Percentiles rank a stretch among this genome's conserved stretches.
Evolutionary conservation across 2,797 vertebrate species (phyloP).

Genomic region (Periophthalmus magnuspinnatus): DNA sequence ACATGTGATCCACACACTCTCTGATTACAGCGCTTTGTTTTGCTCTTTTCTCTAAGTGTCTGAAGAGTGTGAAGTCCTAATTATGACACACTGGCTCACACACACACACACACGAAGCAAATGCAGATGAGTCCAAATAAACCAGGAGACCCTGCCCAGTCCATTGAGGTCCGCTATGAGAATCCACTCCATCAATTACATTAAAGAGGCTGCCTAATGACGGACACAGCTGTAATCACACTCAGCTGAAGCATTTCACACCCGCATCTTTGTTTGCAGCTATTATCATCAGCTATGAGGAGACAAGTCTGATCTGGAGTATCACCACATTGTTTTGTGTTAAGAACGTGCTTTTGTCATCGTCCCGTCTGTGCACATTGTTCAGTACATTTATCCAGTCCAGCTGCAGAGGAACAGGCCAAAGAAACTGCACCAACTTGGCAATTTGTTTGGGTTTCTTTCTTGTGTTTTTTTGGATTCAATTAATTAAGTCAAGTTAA

Average conservation of each 20-base stretch:
- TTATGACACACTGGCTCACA: constrained; percentile 86
- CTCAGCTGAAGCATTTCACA: constrained; percentile 81
- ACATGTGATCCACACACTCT: constrained; percentile 76
- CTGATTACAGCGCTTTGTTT: constrained; percentile 89
- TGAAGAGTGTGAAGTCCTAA: constrained; percentile 98
- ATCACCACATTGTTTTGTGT: constrained; percentile 80
- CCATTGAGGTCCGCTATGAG: constrained; percentile 97
- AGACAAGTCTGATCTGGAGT: constrained; percentile 69
- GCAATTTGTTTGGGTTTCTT: constrained; percentile 29
- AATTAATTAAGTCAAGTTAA: neutral
- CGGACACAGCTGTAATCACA: constrained; percentile 95
- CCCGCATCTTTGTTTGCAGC: constrained; percentile 74
- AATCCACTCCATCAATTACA: constrained; percentile 99
- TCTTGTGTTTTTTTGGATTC: constrained; percentile 15
- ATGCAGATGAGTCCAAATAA: constrained; percentile 88
- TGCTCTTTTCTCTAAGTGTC: constrained; percentile 81
- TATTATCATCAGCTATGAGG: constrained; percentile 72
- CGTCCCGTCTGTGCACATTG: constrained; percentile 65
- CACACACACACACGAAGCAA: constrained; percentile 52
- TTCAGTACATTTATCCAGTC: constrained; percentile 61
- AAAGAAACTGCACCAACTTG: constrained; percentile 43
- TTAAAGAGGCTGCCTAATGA: constrained; percentile 99
- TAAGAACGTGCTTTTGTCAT: constrained; percentile 90
- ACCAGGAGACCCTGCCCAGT: constrained; percentile 95
- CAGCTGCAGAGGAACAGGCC: constrained; percentile 49